These are phyloP conservation scores for Scomberomorus guttatus DNA, from an alignment of 2,797 vertebrate species.

Conservation along the genomic window DNA sequence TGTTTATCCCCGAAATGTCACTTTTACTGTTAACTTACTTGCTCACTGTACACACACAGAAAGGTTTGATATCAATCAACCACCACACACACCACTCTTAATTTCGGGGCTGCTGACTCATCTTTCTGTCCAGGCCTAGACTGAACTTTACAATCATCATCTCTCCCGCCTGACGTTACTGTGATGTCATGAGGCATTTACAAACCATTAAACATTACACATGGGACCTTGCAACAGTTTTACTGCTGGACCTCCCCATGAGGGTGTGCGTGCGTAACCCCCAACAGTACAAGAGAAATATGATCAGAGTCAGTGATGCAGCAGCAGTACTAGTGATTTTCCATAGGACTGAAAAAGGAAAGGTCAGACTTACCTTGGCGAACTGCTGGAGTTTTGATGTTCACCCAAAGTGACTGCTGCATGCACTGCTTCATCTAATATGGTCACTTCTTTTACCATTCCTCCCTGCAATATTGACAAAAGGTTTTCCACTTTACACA, in stretches of 20 bases:
- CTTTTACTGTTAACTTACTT: neutral
- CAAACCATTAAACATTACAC: conserved; percentile 36
- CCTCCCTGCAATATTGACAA: neutral
- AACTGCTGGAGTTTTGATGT: neutral
- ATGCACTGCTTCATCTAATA: neutral
- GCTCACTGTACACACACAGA: neutral
- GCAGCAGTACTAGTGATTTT: neutral
- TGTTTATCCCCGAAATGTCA: neutral
- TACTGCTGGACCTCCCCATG: conserved; percentile 13
- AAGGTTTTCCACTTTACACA: no score
- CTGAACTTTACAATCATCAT: conserved; percentile 22
- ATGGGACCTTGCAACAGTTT: conserved; percentile 10
- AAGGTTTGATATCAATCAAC: neutral
- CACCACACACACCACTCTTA: neutral
- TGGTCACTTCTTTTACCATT: neutral
- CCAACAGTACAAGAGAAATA: neutral
- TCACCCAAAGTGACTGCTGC: neutral
- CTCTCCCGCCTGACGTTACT: conserved; percentile 7
- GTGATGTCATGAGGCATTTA: conserved; percentile 45
- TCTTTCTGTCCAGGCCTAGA: neutral
- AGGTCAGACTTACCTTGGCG: neutral
- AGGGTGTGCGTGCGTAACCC: neutral
- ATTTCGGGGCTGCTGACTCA: conserved; percentile 41
- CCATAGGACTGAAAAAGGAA: neutral
- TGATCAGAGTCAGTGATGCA: neutral